phyloP scores from a whole-genome alignment of 2,113 vertebrate species.

The Lagenorhynchus albirostris region DNA sequence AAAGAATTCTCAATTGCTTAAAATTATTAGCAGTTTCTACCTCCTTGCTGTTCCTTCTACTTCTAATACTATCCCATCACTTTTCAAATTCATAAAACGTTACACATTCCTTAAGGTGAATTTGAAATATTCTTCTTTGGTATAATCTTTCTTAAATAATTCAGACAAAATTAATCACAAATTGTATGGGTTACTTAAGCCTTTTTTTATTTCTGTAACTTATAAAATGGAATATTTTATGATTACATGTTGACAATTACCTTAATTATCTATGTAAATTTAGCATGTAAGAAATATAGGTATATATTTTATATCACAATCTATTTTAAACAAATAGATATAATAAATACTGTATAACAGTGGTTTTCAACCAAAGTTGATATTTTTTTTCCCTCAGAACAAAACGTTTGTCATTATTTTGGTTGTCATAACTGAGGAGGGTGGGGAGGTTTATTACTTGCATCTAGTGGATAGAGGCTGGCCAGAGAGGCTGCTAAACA shows the following conservation, averaged over 20 bases:
- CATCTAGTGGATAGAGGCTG: conserved; percentile 10
- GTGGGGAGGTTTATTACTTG: not conserved
- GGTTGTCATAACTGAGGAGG: not conserved
- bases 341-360: not conserved
- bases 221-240: not conserved
- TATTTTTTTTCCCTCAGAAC: rapidly evolving
- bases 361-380: not conserved
- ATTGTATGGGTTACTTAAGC: not conserved
- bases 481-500: not conserved
- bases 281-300: not conserved
- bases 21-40: not conserved
- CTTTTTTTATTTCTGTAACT: not conserved
- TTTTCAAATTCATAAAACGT: not conserved
- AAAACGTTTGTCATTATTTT: not conserved
- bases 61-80: not conserved
- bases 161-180: not conserved
- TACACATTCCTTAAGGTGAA: not conserved
- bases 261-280: not conserved
- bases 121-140: not conserved
- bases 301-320: not conserved
- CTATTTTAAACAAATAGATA: not conserved
- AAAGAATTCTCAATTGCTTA: not conserved
- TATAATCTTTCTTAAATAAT: not conserved
- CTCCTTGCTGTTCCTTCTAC: not conserved
- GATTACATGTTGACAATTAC: not conserved